phyloP scores from a whole-genome alignment of 92 coral and sea anemone species.

The Parazoanthus atlanticus region DNA sequence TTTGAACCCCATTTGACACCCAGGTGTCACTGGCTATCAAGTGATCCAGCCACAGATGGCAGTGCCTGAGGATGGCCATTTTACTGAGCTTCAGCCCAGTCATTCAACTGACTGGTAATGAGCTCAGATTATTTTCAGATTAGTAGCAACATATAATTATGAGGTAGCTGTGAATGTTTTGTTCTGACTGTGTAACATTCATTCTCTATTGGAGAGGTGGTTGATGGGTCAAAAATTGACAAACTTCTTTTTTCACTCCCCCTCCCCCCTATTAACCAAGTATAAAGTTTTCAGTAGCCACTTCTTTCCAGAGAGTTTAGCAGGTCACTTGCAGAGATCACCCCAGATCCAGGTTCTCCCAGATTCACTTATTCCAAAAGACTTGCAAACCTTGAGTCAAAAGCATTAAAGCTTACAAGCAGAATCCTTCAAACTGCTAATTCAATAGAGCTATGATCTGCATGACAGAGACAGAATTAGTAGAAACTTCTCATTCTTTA shows the following conservation, averaged over 20 bases:
- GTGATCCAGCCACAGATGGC: slow-evolving; percentile 30
- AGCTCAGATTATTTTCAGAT: slow-evolving; percentile 11
- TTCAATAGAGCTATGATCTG: slow-evolving; percentile 13
- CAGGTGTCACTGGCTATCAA: slow-evolving; percentile 25
- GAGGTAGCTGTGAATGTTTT: slow-evolving; percentile 9
- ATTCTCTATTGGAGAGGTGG: background rate
- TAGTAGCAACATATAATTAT: background rate
- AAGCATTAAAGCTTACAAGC: slow-evolving; percentile 16
- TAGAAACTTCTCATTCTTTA: slow-evolving; percentile 18
- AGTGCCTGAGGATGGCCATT: slow-evolving; percentile 27
- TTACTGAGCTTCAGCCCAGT: slow-evolving; percentile 29
- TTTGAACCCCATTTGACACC: slow-evolving; percentile 7
- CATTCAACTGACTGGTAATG: slow-evolving; percentile 32
- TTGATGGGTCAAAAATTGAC: slow-evolving; percentile 16
- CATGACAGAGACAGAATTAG: slow-evolving; percentile 24
- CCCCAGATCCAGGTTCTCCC: background rate
- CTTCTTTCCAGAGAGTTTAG: slow-evolving; percentile 22
- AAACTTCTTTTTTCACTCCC: slow-evolving; percentile 1
- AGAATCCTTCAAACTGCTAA: slow-evolving; percentile 2
- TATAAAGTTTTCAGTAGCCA: slow-evolving; percentile 23
- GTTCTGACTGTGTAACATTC: slow-evolving; percentile 12
- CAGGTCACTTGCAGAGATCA: slow-evolving; percentile 22
- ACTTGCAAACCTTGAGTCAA: slow-evolving; percentile 6
- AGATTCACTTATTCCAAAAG: background rate
- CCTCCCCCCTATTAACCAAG: slow-evolving; percentile 15